Evolutionary conservation across 2,113 vertebrate genomes (phyloP).

Genomic region (Poeciliopsis turrubarensis): DNA sequence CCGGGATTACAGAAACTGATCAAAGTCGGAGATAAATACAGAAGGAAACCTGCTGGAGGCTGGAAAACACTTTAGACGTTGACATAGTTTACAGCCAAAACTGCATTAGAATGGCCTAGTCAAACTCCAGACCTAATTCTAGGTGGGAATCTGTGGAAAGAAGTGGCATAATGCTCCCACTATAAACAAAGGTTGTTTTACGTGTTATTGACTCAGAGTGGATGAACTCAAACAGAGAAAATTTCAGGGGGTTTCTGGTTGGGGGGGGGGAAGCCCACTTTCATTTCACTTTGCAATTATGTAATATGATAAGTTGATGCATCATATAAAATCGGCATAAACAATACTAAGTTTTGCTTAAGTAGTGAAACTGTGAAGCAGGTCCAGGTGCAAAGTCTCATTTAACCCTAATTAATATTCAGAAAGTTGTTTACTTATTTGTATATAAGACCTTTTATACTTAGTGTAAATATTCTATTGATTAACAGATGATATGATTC

Average conservation of each 20-base stretch:
- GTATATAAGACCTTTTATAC: background rate
- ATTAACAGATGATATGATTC: background rate
- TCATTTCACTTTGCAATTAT: background rate
- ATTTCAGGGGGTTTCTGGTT: too few relatives aligned
- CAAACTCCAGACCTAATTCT: background rate
- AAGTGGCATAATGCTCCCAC: too few relatives aligned
- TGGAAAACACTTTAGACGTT: too few relatives aligned
- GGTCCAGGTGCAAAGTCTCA: background rate
- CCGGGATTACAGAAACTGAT: background rate
- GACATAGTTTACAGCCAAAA: background rate
- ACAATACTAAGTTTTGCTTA: background rate
- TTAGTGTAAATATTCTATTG: background rate
- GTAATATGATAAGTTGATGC: background rate
- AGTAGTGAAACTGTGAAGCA: background rate
- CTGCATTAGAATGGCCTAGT: background rate
- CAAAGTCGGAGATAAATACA: background rate
- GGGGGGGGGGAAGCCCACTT: too few relatives aligned
- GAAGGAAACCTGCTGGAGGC: too few relatives aligned
- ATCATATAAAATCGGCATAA: background rate
- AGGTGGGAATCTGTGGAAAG: background rate
- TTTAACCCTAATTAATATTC: background rate
- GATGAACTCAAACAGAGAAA: too few relatives aligned
- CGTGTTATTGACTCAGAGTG: background rate
- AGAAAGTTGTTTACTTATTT: too few relatives aligned
- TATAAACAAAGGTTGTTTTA: background rate